phyloP scores from a whole-genome alignment of 1,140 invertebrate genomes.

The Druon quercuslanigerum region DNA sequence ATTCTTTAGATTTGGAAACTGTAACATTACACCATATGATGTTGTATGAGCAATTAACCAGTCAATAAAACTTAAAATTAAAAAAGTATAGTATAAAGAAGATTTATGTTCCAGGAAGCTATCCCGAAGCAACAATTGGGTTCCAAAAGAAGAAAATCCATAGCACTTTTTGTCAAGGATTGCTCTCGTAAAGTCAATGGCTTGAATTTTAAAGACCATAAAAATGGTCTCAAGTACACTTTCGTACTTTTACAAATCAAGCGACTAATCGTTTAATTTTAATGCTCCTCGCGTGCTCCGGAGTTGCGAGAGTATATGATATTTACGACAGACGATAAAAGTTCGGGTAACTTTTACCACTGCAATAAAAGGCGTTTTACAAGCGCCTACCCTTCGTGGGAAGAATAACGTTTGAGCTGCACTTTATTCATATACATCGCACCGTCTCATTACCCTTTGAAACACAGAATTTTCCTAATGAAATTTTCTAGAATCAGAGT shows the following conservation, averaged over 20 bases:
- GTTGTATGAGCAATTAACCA: no score
- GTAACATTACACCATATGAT: no score
- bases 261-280: slow-evolving; percentile 31
- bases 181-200: slow-evolving; percentile 2
- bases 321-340: slow-evolving; percentile 26
- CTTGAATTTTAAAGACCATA: slow-evolving; percentile 6
- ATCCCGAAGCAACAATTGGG: no score
- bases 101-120: no score
- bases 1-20: no score
- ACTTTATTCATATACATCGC: background rate
- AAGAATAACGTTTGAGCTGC: slow-evolving; percentile 21
- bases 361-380: slow-evolving; percentile 31
- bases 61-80: no score
- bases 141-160: background rate
- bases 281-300: slow-evolving; percentile 18
- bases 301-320: slow-evolving; percentile 26
- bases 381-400: slow-evolving; percentile 21
- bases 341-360: slow-evolving; percentile 31
- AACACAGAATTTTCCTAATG: background rate
- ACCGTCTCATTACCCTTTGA: background rate
- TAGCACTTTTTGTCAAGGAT: background rate
- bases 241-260: slow-evolving; percentile 23
- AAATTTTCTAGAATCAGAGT: background rate
- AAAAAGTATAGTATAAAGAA: no score
- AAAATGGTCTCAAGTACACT: slow-evolving; percentile 13